A percentile compares a stretch with the other conserved stretches of the same genome.
phyloP scores from a whole-genome alignment of 92 coral and sea anemone genomes.

The Porites cylindrica region DNA sequence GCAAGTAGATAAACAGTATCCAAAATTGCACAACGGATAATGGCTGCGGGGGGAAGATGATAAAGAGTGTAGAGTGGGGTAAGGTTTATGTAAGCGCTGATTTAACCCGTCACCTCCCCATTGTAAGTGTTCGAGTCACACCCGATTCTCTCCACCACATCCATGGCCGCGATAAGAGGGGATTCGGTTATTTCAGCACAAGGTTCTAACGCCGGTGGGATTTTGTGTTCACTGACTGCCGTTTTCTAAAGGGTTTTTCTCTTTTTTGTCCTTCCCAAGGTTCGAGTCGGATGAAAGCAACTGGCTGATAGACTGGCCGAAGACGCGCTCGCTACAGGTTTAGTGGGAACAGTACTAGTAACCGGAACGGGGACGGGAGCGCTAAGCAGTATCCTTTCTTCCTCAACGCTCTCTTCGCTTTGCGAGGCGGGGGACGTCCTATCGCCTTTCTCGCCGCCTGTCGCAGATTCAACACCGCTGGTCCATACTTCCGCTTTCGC shows the following conservation, averaged over 20 bases:
- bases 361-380: background rate
- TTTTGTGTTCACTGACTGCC: slow-evolving; percentile 79
- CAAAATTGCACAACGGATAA: background rate
- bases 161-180: slow-evolving; percentile 82
- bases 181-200: slow-evolving; percentile 57
- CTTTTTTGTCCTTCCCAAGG: slow-evolving; percentile 45
- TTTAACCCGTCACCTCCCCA: slow-evolving; percentile 70
- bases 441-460: slow-evolving; percentile 23
- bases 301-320: slow-evolving; percentile 86
- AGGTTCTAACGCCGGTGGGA: slow-evolving; percentile 63
- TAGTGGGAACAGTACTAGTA: slow-evolving; percentile 36
- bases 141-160: slow-evolving; percentile 80
- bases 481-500: slow-evolving; percentile 46
- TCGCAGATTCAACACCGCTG: slow-evolving; percentile 25
- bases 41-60: background rate
- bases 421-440: slow-evolving; percentile 41
- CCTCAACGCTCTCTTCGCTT: slow-evolving; percentile 28
- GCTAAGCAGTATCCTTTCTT: slow-evolving; percentile 53
- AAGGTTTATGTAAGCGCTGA: background rate
- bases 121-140: slow-evolving; percentile 74
- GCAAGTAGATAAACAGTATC: background rate
- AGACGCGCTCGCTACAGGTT: slow-evolving; percentile 51
- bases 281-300: slow-evolving; percentile 79
- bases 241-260: slow-evolving; percentile 45
- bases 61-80: background rate